phyloP scores from a whole-genome alignment of 2,113 vertebrate genomes.

The Eleginops maclovinus region DNA sequence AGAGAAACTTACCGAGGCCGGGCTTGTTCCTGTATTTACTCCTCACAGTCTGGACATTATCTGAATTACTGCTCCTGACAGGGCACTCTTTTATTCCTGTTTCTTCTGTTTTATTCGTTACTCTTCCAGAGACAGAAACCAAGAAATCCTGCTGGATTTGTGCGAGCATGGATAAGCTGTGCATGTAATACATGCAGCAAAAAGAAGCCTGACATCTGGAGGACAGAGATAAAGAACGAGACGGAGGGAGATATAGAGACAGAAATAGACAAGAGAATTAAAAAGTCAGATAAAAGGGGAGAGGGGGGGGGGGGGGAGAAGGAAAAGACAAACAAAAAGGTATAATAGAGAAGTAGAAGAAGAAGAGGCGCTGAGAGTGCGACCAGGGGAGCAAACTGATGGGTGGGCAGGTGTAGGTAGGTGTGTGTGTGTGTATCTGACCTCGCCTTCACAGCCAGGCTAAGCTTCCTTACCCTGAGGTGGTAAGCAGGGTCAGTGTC shows the following conservation, averaged over 20 bases:
- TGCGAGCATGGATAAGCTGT: constrained; percentile 58
- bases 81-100: constrained; percentile 17
- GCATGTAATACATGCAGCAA: constrained; percentile 48
- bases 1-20: constrained; percentile 64
- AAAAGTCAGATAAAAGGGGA: constrained; percentile 25
- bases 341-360: constrained; percentile 9
- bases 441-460: constrained; percentile 71
- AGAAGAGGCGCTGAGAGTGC: constrained; percentile 14
- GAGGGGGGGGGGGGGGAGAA: constrained; percentile 16
- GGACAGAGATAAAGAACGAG: constrained; percentile 30
- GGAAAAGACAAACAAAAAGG: not conserved
- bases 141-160: constrained; percentile 38
- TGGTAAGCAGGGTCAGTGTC: constrained; percentile 80
- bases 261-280: constrained; percentile 38
- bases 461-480: constrained; percentile 77
- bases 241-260: constrained; percentile 36
- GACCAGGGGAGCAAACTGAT: constrained; percentile 30
- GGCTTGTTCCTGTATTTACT: constrained; percentile 28
- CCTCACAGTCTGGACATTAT: constrained; percentile 34
- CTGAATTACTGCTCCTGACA: constrained; percentile 15
- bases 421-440: constrained; percentile 31
- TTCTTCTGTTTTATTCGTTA: constrained; percentile 38
- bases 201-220: constrained; percentile 50
- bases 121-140: constrained; percentile 35
- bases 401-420: constrained; percentile 35